Percentiles rank a stretch among this genome's conserved stretches.
phyloP scores from a whole-genome alignment of 2,888 invertebrate genomes.

The Erebia ligea region DNA sequence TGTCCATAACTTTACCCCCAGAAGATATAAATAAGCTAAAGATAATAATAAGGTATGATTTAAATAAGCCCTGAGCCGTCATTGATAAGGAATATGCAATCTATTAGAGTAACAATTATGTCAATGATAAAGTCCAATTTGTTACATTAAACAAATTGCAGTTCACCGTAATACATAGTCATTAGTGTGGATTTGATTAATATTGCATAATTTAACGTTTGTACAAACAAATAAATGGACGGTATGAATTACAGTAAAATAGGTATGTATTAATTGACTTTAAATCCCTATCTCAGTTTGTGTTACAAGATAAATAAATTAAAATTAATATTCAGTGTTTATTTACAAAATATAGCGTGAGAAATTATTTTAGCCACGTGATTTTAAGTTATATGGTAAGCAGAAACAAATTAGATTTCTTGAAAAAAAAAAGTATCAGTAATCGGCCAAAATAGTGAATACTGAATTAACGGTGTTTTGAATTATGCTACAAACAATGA shows the following conservation, averaged over 20 bases:
- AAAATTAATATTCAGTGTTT: background rate
- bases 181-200: constrained; percentile 7
- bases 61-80: background rate
- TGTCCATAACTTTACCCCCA: no score
- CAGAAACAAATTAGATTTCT: no score
- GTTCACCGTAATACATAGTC: background rate
- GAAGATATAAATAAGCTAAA: no score
- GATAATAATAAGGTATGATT: no score
- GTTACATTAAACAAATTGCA: constrained; percentile 18
- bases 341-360: background rate
- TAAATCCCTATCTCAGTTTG: background rate
- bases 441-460: no score
- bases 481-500: no score
- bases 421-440: no score
- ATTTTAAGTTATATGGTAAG: no score
- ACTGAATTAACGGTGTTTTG: no score
- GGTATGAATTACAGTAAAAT: constrained; percentile 15
- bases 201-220: constrained; percentile 11
- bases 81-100: constrained; percentile 15
- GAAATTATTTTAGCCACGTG: background rate
- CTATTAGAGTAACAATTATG: constrained; percentile 17
- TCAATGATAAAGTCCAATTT: constrained; percentile 23
- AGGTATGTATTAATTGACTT: constrained; percentile 7
- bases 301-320: constrained; percentile 1
- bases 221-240: constrained; percentile 11